Evolutionary conservation across 2,797 vertebrate species (phyloP), one percentile per base, ranked within the genome.

Genomic region (Scolopax bukidnonensis): DNA sequence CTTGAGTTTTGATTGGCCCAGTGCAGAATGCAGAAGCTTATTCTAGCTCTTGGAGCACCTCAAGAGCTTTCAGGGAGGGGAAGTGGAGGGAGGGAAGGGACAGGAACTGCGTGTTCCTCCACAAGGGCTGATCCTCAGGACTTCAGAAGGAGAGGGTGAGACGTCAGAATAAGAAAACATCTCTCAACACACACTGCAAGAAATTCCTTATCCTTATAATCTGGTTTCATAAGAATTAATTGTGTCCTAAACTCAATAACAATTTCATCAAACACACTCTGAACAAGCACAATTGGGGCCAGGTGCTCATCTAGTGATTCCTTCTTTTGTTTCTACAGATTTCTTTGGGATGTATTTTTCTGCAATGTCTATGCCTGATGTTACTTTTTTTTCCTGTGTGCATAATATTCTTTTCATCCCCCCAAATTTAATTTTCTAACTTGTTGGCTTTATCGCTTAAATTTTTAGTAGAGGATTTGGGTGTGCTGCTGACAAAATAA

Each of bases 401-500:
- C 74, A 48, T 96, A 93, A 91, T 93, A 95, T 65, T 88, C 64
- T 95, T 95, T 95, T 93, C 87, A 85, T 80, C 56, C 71, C 24
- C 51, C 36, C 69, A 95, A 61, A 97, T 96, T 97, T 95, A 95
- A 97, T 97, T 97, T 96, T 97, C 93, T 95, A 94, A 96, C 95
- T 96, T 96, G 95, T 94, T 96, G 95, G 95, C 96, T 96, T 97
- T 95, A 96, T 95, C 91, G 10, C 92, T 97, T 90, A 93, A 94
- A 95, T 93, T 96, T 93, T 95, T 91, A 89, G 82, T 75, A n/a
- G 87, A 91, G 84, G 84, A 91, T 91, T 91, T 93, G 94, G 88
- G 85, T 94, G 87, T 91, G 93, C 96, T 96, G 92, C 88, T 0
- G 80, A 97, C 93, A 93, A 96, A 96, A 97, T 97, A 97, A 96